Base-by-base conservation (phyloP, 2,113 vertebrate species). In the Erythrolamprus reginae region DNA sequence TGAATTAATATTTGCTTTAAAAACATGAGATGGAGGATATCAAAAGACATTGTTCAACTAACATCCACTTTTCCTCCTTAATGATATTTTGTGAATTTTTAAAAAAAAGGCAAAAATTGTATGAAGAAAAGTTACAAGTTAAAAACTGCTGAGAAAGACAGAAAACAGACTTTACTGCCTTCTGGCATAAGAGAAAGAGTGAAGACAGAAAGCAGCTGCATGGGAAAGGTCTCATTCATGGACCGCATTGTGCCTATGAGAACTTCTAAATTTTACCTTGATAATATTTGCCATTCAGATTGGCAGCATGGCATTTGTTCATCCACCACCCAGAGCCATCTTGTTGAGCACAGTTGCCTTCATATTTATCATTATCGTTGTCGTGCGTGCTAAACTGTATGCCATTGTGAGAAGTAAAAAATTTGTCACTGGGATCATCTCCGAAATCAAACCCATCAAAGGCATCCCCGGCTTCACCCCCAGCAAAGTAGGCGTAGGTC, bases 291-390 rank as follows among this genome's bases (percentile, higher is more conserved):
- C 99, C 99, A 5, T 99, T 99, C 94, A 99, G 97, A 93, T 99
- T 98, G 82, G 95, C 99, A 77, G 99, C 99, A 0, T 99, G 99
- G 50, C 99, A 99, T 52, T 97, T 98, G 85, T 99, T 99, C 99
- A 99, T 99, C 99, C 99, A 99, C 99, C 99, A 99, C 5, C 99
- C 99, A 7, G 99, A 98, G 45, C 98, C 98, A 1, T 99, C 99
- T 95, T 99, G 98, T 61, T 95, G 91, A 26, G 99, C 99, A 92
- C 99, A 99, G 96, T 98, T 98, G 65, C 98, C 98, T 0, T 95
- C 91, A 6, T 93, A 99, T 10, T 96, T 98, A 93, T 99, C 99
- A 0, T 99, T 99, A 96, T 99, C 99, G 0, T 84, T 97, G 95
- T 99, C 99, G 1, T 55, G 38, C 50, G 99, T 99, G 51, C 99